Evolutionary conservation across 2,113 vertebrate genomes (phyloP).

Genomic region (Oreochromis spilurus): DNA sequence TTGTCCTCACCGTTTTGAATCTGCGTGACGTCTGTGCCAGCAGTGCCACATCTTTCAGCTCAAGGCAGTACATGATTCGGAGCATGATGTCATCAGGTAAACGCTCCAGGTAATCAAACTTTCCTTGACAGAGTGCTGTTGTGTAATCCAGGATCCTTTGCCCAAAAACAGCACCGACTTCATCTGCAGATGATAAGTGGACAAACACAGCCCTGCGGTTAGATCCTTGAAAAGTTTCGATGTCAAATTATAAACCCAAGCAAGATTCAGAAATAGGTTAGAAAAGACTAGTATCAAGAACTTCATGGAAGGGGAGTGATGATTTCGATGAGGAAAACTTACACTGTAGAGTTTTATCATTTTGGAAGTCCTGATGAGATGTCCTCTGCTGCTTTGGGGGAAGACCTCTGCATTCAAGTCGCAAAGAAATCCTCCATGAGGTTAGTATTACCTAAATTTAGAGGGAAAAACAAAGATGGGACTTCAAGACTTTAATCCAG

Average conservation of each 20-base stretch:
- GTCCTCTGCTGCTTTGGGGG: conserved; percentile 67
- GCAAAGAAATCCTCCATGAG: conserved; percentile 76
- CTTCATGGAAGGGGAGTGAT: neutral
- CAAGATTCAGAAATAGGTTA: neutral
- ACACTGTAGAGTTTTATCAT: conserved; percentile 67
- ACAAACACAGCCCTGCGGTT: neutral
- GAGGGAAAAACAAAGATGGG: neutral
- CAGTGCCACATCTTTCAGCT: conserved; percentile 68
- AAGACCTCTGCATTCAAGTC: conserved; percentile 42
- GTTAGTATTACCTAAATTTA: conserved; percentile 68
- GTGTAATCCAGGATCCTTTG: conserved; percentile 65
- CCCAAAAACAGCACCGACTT: conserved; percentile 69
- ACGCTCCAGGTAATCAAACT: conserved; percentile 74
- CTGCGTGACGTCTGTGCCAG: conserved; percentile 71
- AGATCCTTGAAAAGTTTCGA: neutral
- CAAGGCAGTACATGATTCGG: conserved; percentile 71
- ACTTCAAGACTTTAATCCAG: neutral
- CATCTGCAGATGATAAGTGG: conserved; percentile 44
- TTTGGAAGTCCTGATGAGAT: conserved; percentile 67
- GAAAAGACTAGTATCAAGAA: neutral
- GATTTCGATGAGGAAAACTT: conserved; percentile 13
- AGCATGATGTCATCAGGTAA: conserved; percentile 75
- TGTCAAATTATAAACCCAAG: neutral
- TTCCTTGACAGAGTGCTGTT: conserved; percentile 69
- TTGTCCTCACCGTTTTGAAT: conserved; percentile 69